Evolutionary conservation across 2,888 invertebrate genomes (phyloP).

Genomic region (Meiosimyza platycephala): DNA sequence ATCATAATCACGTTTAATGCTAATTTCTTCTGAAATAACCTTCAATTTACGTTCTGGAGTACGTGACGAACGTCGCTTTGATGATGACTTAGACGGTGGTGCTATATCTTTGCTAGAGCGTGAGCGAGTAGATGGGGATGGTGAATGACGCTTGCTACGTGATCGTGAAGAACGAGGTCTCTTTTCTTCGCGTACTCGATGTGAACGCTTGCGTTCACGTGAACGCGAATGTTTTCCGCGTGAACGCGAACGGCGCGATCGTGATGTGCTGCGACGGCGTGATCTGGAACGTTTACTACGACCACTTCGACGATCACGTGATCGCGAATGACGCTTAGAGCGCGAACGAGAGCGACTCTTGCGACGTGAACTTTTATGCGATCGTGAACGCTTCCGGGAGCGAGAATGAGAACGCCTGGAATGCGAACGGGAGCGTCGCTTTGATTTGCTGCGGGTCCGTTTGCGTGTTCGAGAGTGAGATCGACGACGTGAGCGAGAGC

Average conservation of each 20-base stretch:
- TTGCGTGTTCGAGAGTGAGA: constrained; percentile 70
- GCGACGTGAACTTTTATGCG: constrained; percentile 70
- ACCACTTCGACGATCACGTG: constrained; percentile 61
- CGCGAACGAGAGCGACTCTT: constrained; percentile 65
- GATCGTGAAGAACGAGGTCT: constrained; percentile 67
- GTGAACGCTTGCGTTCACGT: constrained; percentile 67
- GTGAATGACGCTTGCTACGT: constrained; percentile 65
- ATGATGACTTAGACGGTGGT: constrained; percentile 53
- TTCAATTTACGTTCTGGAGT: constrained; percentile 65
- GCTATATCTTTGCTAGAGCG: constrained; percentile 61
- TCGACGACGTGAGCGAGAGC: constrained; percentile 75
- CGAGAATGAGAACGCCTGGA: constrained; percentile 68
- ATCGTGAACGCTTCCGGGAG: constrained; percentile 68
- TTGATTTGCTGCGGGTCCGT: constrained; percentile 64
- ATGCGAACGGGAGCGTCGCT: constrained; percentile 46
- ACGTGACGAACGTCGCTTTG: constrained; percentile 62
- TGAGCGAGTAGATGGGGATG: constrained; percentile 58
- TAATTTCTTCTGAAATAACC: constrained; percentile 60
- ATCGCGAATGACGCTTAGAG: constrained; percentile 61
- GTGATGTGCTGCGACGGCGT: constrained; percentile 57
- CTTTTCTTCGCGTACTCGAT: constrained; percentile 67
- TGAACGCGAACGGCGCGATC: constrained; percentile 68
- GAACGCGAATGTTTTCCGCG: constrained; percentile 56
- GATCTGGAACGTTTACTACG: constrained; percentile 54
- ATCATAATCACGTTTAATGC: constrained; percentile 60